Percentiles rank a stretch among this genome's conserved stretches.
Evolutionary conservation across 2,888 invertebrate species (phyloP).

Genomic region (Piscicola geometra): DNA sequence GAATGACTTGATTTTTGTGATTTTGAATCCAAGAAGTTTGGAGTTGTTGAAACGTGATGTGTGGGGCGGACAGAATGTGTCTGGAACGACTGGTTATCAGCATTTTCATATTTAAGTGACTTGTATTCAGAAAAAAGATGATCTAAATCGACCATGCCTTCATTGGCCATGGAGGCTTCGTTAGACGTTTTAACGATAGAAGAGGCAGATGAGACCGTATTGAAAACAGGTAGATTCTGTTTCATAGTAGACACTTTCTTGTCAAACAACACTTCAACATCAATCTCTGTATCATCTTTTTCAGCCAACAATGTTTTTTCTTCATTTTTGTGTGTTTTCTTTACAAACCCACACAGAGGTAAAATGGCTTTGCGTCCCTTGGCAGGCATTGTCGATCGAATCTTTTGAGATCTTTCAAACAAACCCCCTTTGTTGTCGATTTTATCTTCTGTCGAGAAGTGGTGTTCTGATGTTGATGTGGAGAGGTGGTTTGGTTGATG

Average conservation of each 20-base stretch:
- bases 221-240: not conserved
- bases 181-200: not conserved
- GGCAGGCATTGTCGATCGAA: slow-evolving; percentile 23
- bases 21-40: not conserved
- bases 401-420: slow-evolving; percentile 1
- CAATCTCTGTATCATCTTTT: slow-evolving; percentile 25
- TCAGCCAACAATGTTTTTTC: not conserved
- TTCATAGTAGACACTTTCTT: slow-evolving; percentile 14
- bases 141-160: slow-evolving; percentile 29
- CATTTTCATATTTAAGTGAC: not conserved
- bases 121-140: not conserved
- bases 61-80: not conserved
- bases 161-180: not conserved
- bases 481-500: not conserved
- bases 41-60: not conserved
- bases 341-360: slow-evolving; percentile 28
- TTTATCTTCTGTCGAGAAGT: not conserved
- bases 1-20: not conserved
- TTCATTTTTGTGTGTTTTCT: slow-evolving; percentile 26
- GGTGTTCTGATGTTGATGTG: not conserved
- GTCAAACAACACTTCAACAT: slow-evolving; percentile 21
- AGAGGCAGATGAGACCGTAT: not conserved
- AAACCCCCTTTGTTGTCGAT: not conserved
- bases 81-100: not conserved
- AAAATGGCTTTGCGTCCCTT: slow-evolving; percentile 20